Percentiles rank a stretch among this genome's conserved stretches.
phyloP scores from a whole-genome alignment of 1,140 invertebrate genomes.

The Caenorhabditis brenneri region DNA sequence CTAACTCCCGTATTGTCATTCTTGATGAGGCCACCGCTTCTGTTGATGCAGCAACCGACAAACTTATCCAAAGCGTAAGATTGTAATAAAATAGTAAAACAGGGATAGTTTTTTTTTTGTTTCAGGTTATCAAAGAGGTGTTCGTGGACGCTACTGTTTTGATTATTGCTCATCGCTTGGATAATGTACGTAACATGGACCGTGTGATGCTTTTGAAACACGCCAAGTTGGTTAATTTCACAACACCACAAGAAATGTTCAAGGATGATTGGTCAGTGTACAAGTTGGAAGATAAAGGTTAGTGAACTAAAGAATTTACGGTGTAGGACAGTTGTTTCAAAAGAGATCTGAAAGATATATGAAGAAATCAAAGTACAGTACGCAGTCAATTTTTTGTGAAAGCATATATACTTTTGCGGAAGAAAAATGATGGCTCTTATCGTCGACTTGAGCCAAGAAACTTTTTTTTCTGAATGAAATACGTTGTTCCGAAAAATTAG shows the following conservation, averaged over 20 bases:
- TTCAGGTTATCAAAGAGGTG: conserved; percentile 74
- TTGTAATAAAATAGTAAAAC: neutral
- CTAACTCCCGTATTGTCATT: conserved; percentile 73
- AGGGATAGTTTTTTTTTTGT: neutral
- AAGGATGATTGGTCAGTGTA: conserved; percentile 24
- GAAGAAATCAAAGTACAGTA: too few species aligned
- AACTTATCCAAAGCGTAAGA: conserved; percentile 80
- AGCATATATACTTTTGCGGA: too few species aligned
- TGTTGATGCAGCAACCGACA: conserved; percentile 78
- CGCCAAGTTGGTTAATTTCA: conserved; percentile 32
- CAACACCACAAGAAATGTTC: conserved; percentile 18
- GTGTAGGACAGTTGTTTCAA: too few species aligned
- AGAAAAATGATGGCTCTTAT: too few species aligned
- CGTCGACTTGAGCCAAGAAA: too few species aligned
- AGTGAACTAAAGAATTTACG: neutral
- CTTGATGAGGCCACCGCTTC: conserved; percentile 75
- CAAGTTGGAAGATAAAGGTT: conserved; percentile 31
- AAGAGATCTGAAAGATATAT: too few species aligned
- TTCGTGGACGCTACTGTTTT: conserved; percentile 87
- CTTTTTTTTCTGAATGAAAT: too few species aligned
- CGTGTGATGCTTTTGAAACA: conserved; percentile 53
- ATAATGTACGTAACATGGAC: conserved; percentile 80
- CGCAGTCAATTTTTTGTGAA: too few species aligned
- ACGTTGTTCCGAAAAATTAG: too few species aligned
- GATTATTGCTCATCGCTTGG: conserved; percentile 88